Base-by-base conservation (phyloP, 2,113 vertebrate species). In the Chiloscyllium plagiosum region DNA sequence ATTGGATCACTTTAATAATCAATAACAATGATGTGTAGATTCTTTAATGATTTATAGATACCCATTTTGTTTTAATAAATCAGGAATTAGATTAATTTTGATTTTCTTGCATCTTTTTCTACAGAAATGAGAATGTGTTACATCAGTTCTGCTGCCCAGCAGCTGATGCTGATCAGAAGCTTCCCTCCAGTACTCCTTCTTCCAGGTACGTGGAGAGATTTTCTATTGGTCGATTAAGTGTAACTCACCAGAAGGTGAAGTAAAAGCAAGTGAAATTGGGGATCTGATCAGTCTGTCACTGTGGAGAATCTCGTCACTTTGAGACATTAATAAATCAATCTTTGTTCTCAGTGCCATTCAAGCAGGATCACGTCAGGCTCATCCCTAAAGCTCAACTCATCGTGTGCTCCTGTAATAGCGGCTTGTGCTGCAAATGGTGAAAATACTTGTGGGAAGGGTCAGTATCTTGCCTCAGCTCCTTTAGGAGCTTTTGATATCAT, bases 91-190 rank as follows among this genome's bases (percentile, higher is more conserved):
- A 68, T 24, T 95, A 65, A 95, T 66, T 85, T 86, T 0, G 96
- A 96, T 97, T 65, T 96, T 96, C 96, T 97, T 85, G 95, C 97
- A 80, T 97, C 96, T 87, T 83, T 96, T 97, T 95, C 10, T 93
- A 37, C 98, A 99, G 99, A 97, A 99, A 98, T 97, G 98, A 99
- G 97, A 99, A 98, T 0, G 99, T 99, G 97, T 98, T 99, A 97
- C 99, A 99, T 97, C 99, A 99, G 97, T 99, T 99, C 97, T 99
- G 99, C 97, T 99, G 99, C 97, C 99, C 99, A 2, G 99, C 98
- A 15, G 99, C 99, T 1, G 99, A 99, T 4, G 97, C 99, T 24
- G 98, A 98, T 96, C 98, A 98, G 97, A 99, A 99, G 96, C 42
- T 76, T 47, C 97, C 98, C 20, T 96, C 98, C 96, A 97, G 56